These are phyloP conservation scores for Hecatera dysodea DNA, from an alignment of 2,888 invertebrate genomes.

Conservation along the genomic window DNA sequence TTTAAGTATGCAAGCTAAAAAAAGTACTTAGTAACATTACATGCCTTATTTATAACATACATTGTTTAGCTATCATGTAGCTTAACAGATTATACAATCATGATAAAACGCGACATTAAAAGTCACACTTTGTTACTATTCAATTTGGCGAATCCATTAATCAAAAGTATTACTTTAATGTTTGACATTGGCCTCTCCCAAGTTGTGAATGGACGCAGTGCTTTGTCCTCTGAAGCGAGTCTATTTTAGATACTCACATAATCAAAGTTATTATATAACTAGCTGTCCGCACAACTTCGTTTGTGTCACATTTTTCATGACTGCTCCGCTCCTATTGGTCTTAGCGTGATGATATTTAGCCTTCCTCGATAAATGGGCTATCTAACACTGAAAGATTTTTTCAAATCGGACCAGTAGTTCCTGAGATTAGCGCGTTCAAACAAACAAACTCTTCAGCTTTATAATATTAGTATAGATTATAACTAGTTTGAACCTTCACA, in stretches of 20 bases:
- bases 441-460: too few relatives aligned
- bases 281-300: too few relatives aligned
- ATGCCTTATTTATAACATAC: constrained; percentile 23
- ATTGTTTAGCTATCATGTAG: constrained; percentile 20
- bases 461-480: too few relatives aligned
- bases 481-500: too few relatives aligned
- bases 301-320: too few relatives aligned
- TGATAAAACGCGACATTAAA: constrained; percentile 13
- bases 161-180: constrained; percentile 1
- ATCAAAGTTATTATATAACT: not conserved
- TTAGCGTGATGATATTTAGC: too few relatives aligned
- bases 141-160: constrained; percentile 21
- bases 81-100: constrained; percentile 6
- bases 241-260: not conserved
- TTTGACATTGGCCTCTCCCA: constrained; percentile 5
- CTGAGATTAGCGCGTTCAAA: too few relatives aligned
- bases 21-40: constrained; percentile 19
- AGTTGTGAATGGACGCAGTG: not conserved
- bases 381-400: too few relatives aligned
- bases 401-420: too few relatives aligned
- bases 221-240: constrained; percentile 1
- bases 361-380: too few relatives aligned
- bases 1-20: constrained; percentile 5
- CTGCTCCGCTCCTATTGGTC: too few relatives aligned
- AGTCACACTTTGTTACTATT: constrained; percentile 7